Percentiles rank a stretch among this genome's conserved stretches.
These are phyloP conservation scores for Typhlichthys eigenmanni DNA, from an alignment of 2,797 vertebrate species.

Conservation along the genomic window DNA sequence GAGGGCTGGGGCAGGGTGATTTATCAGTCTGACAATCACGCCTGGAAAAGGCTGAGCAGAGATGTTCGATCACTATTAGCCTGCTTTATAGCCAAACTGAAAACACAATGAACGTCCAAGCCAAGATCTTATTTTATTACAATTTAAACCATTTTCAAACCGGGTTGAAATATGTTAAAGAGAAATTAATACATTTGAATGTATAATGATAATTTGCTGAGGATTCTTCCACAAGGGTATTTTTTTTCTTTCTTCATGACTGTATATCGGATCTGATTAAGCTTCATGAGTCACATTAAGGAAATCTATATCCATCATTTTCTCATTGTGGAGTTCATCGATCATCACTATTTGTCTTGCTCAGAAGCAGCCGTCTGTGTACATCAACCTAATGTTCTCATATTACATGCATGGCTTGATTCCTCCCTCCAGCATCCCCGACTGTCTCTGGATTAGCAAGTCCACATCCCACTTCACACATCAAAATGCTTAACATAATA, in stretches of 20 bases:
- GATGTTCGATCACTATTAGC: constrained; percentile 67
- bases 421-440: constrained; percentile 68
- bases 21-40: constrained; percentile 76
- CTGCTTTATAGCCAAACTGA: constrained; percentile 41
- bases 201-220: constrained; percentile 10
- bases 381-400: constrained; percentile 73
- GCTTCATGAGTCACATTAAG: constrained; percentile 32
- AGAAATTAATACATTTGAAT: constrained; percentile 23
- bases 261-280: constrained; percentile 32
- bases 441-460: constrained; percentile 74
- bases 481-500: constrained; percentile 80
- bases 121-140: constrained; percentile 43
- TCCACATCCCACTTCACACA: constrained; percentile 77
- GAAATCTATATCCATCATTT: constrained; percentile 46
- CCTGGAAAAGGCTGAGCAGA: constrained; percentile 54
- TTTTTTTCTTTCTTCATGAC: constrained; percentile 30
- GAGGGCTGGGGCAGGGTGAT: constrained; percentile 74
- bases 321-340: constrained; percentile 64
- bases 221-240: constrained; percentile 8
- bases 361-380: constrained; percentile 65
- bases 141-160: constrained; percentile 25
- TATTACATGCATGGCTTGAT: constrained; percentile 77
- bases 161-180: not conserved
- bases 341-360: constrained; percentile 67
- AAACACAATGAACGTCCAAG: constrained; percentile 55